These are phyloP conservation scores for Rapana venosa DNA, from an alignment of 2,888 invertebrate species.

Conservation along the genomic window DNA sequence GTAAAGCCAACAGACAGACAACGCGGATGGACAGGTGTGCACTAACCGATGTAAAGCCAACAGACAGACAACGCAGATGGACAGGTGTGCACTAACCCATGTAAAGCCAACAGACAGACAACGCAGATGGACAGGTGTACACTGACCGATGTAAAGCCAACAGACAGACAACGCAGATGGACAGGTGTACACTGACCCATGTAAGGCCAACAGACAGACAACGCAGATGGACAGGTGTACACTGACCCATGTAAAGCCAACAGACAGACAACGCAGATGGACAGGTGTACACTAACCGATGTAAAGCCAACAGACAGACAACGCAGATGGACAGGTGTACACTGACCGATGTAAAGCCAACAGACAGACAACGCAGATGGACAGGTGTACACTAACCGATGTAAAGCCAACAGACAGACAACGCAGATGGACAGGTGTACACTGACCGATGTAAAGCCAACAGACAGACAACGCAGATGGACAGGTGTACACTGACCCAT, in stretches of 20 bases:
- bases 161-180: no score
- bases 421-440: no score
- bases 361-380: no score
- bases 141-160: conserved; percentile 47
- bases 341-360: conserved; percentile 47
- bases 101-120: neutral
- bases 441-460: conserved; percentile 47
- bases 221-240: no score
- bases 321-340: no score
- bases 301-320: neutral
- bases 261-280: no score
- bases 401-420: neutral
- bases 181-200: conserved; percentile 45
- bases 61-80: no score
- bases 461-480: no score
- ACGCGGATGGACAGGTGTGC: no score
- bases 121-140: no score
- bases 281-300: conserved; percentile 45
- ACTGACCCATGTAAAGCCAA: conserved; percentile 47
- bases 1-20: neutral
- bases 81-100: conserved; percentile 45
- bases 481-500: conserved; percentile 45
- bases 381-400: conserved; percentile 45
- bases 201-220: neutral
- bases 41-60: conserved; percentile 48